Conservation (phyloP, 2,797 vertebrate species). For the Passerculus sandwichensis region DNA sequence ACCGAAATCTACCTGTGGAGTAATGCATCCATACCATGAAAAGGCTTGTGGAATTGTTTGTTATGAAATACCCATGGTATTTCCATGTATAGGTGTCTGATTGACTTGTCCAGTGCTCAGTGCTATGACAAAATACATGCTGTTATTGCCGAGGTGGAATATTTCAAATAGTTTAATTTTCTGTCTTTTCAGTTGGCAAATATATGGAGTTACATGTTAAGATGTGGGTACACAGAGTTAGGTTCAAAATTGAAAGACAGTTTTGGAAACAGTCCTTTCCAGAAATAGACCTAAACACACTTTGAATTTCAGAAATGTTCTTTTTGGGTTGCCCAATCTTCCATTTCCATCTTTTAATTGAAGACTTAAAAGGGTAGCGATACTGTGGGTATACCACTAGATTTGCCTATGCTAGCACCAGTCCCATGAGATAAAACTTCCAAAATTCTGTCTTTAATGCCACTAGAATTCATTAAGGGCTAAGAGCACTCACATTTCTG, state of each 20-base stretch:
- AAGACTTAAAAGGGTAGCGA: not conserved
- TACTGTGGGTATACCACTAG: not conserved
- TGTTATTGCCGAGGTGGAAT: not conserved
- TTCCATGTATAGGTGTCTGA: not conserved
- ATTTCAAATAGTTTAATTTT: not conserved
- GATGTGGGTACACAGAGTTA: not conserved
- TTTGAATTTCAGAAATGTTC: not conserved
- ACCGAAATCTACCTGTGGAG: not conserved
- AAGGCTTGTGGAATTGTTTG: not conserved
- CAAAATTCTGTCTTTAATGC: not conserved
- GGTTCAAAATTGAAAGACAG: not conserved
- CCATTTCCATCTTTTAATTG: not conserved
- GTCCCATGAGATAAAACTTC: not conserved
- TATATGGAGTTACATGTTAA: not conserved
- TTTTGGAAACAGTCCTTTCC: not conserved
- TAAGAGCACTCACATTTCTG: not conserved
- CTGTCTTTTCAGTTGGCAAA: not conserved
- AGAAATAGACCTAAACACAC: not conserved
- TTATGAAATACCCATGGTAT: rapidly evolving
- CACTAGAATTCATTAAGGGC: not conserved
- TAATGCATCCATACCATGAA: not conserved
- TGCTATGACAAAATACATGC: not conserved
- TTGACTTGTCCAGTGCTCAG: not conserved
- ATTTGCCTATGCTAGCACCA: not conserved
- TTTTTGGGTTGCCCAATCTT: not conserved